Base-by-base conservation (phyloP, 2,113 vertebrate species). In the Sebastes fasciatus region DNA sequence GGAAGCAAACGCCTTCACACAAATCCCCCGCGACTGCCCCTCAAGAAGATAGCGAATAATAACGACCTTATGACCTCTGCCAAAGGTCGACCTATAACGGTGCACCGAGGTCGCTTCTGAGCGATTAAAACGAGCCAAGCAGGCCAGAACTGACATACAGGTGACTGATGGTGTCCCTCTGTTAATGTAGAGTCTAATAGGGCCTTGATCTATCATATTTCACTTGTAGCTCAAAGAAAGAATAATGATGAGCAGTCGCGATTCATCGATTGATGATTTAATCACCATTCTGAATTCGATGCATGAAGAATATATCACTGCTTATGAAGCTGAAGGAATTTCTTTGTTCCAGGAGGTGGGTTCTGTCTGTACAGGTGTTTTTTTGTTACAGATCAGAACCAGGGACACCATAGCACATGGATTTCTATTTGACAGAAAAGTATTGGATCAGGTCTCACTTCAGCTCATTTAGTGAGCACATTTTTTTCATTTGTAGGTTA, bases 21-120 rank as follows among this genome's bases (percentile, higher is more conserved):
- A 92, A 89, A 91, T 88, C 86, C 58, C 12, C 2, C 14, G 65
- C 34, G 79, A 79, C 69, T 14, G 21, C 11, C 81, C 49, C 77
- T 77, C 48, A 75, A 81, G 79, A 60, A 82, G 66, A 78, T 51
- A 69, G 40, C 60, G 14, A 43, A 88, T 78, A 65, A 0, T 69
- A 83, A 76, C 84, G 80, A 80, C 84, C 84, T 63, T 6, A 2
- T 74, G 66, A 86, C 87, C 81, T 70, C 48, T 52, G 40, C 21
- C 42, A 58, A 61, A 88, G 73, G 55, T 23, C 64, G 61, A 88
- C 78, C 80, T 51, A 3, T 52, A 55, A 4, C 55, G 1, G 51
- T 4, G 43, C 54, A 65, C 21, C 19, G 34, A 64, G 21, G 69
- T 52, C 42, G 34, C 48, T 64, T 54, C 45, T 67, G 81, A 74